A percentile compares a stretch with the other conserved stretches of the same genome.
Evolutionary conservation across 2,888 invertebrate species (phyloP).

Genomic region (Lithodes maja): DNA sequence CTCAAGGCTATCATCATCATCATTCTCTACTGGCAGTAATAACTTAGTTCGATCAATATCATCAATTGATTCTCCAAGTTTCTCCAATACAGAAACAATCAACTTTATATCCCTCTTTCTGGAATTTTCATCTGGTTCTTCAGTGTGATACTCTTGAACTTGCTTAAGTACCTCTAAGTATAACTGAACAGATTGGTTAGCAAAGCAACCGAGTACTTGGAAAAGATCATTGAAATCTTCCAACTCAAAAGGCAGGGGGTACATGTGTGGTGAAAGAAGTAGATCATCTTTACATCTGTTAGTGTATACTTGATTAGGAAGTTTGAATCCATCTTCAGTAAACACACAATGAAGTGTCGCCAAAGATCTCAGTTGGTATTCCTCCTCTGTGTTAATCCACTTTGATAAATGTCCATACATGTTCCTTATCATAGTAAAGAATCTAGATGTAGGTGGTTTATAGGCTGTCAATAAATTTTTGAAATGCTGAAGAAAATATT

Average conservation of each 20-base stretch:
- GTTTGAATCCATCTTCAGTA: slow-evolving; percentile 23
- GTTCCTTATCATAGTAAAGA: slow-evolving; percentile 9
- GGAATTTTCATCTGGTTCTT: background rate
- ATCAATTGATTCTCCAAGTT: background rate
- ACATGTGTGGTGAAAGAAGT: slow-evolving; percentile 26
- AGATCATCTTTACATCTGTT: slow-evolving; percentile 1
- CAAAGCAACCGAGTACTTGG: slow-evolving; percentile 18
- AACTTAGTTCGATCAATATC: slow-evolving; percentile 3
- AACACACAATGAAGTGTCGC: slow-evolving; percentile 6
- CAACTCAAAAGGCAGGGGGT: slow-evolving; percentile 32
- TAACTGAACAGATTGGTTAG: slow-evolving; percentile 6
- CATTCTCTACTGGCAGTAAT: slow-evolving; percentile 34
- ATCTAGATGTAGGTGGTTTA: background rate
- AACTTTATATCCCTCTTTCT: slow-evolving; percentile 16
- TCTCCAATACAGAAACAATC: slow-evolving; percentile 36
- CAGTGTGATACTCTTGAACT: slow-evolving; percentile 21
- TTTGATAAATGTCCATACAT: background rate
- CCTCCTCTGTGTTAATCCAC: background rate
- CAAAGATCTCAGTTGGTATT: background rate
- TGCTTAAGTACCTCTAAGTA: slow-evolving; percentile 17
- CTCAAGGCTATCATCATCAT: slow-evolving; percentile 25
- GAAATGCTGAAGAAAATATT: background rate
- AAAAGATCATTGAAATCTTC: slow-evolving; percentile 21
- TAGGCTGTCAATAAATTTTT: slow-evolving; percentile 2
- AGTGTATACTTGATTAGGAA: slow-evolving; percentile 28